Conservation (phyloP, 92 coral and sea anemone genomes). For the Metridium senile region DNA sequence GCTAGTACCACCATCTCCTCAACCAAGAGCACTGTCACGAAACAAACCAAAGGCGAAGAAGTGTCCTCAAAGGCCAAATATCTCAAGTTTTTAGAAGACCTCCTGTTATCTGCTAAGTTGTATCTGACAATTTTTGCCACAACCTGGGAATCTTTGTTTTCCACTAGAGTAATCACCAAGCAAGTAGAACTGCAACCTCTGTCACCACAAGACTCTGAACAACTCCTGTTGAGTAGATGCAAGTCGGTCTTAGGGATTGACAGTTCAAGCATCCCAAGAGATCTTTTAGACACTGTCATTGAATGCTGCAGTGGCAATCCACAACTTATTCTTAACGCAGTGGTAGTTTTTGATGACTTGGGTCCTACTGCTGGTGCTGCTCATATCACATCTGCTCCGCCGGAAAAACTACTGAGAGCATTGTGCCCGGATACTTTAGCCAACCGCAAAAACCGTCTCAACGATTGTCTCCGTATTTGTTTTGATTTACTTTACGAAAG, state of each 20-base stretch:
- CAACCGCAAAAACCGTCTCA: constrained; percentile 1
- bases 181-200: constrained; percentile 18
- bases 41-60: not conserved
- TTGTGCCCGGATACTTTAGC: constrained; percentile 5
- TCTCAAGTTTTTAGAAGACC: constrained; percentile 16
- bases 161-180: constrained; percentile 21
- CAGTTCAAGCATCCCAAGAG: not conserved
- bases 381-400: constrained; percentile 6
- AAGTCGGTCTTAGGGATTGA: constrained; percentile 6
- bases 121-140: constrained; percentile 35
- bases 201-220: constrained; percentile 7
- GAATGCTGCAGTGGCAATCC: constrained; percentile 43
- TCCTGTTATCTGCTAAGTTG: constrained; percentile 22
- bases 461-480: constrained; percentile 17
- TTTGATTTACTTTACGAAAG: constrained; percentile 24
- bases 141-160: constrained; percentile 33
- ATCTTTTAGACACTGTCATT: not conserved
- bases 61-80: constrained; percentile 10
- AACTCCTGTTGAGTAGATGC: constrained; percentile 13
- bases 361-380: constrained; percentile 9
- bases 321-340: constrained; percentile 25
- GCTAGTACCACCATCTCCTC: too few species aligned
- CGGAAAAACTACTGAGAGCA: not conserved
- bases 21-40: too few species aligned
- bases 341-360: constrained; percentile 10